Evolutionary conservation across 2,113 vertebrate genomes (phyloP).

Genomic region (Odontophorus gujanensis): DNA sequence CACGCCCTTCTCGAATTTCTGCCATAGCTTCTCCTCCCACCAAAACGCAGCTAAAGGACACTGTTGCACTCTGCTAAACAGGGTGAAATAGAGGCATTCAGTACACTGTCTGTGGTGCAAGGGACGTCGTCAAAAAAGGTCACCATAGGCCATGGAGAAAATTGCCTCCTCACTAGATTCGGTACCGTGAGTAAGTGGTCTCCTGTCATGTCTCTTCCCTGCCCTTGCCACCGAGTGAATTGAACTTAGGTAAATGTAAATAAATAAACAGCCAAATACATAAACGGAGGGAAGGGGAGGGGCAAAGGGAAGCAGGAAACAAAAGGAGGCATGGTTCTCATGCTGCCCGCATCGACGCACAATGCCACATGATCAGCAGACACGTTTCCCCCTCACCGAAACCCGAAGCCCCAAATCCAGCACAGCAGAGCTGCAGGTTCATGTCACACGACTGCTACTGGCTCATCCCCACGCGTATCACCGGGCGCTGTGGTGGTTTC

Average conservation of each 20-base stretch:
- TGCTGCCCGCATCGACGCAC: rapidly evolving
- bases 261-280: background rate
- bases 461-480: background rate
- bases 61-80: conserved; percentile 81
- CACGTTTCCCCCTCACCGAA: background rate
- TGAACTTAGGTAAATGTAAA: conserved; percentile 5
- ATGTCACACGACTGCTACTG: background rate
- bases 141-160: conserved; percentile 84
- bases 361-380: rapidly evolving
- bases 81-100: conserved; percentile 81
- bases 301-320: background rate
- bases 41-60: conserved; percentile 85
- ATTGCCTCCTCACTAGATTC: conserved; percentile 77
- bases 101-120: conserved; percentile 74
- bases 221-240: conserved; percentile 13
- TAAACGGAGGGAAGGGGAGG: background rate
- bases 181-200: conserved; percentile 85
- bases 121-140: conserved; percentile 89
- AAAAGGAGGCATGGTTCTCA: background rate
- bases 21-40: conserved; percentile 84
- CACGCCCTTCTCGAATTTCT: conserved; percentile 86
- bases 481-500: background rate
- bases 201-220: conserved; percentile 72
- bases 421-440: background rate
- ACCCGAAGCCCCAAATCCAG: background rate